Base-by-base conservation (phyloP, 2,888 invertebrate species). In the Physocephala rufipes region DNA sequence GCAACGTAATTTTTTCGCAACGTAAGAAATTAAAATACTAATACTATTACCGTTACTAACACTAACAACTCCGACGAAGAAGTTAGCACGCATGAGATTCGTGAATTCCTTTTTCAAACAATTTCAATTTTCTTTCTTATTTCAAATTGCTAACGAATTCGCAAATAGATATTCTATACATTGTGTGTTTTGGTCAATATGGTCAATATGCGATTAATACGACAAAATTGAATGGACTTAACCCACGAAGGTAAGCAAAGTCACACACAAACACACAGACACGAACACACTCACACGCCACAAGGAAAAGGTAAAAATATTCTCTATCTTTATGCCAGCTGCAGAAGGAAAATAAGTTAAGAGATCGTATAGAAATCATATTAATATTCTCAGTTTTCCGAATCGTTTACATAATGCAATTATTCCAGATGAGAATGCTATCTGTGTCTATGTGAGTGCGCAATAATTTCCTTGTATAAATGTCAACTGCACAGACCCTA, bases 401-500 rank as follows among this genome's bases (percentile, higher is more conserved):
- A 26, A 58, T 9, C 53, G 21, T 21, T 19, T 21, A 58, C 24
- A 28, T 24, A 58, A 26, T 28, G 21, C 21, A 3, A 24, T 13
- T 36, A 36, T 36, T 55, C 7, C 53, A 21, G 21, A 12, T 9
- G 9, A 24, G 21, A 55, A 3, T 55, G 21, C 21, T 53, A 2
- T 53, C 21, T 19, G 21, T 21, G 53, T 53, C 21, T 53, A 7
- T 53, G 53, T 53, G n/a, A n/a, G n/a, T n/a, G n/a, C n/a, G n/a
- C n/a, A n/a, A n/a, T n/a, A n/a, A n/a, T n/a, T n/a, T 53, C 21
- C 12, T 12, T 19, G n/a, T 58, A 28, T 28, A 58, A 28, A 16
- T 58, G 58, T 26, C 53, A 58, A 28, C 12, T 58, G 58, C 58
- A 58, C 26, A 36, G 36, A 36, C 36, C 24, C 15, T 24, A 55